Evolutionary conservation across 2,113 vertebrate genomes (phyloP), one percentile per base, ranked within the genome.

Genomic region (Cryptotis parvus): DNA sequence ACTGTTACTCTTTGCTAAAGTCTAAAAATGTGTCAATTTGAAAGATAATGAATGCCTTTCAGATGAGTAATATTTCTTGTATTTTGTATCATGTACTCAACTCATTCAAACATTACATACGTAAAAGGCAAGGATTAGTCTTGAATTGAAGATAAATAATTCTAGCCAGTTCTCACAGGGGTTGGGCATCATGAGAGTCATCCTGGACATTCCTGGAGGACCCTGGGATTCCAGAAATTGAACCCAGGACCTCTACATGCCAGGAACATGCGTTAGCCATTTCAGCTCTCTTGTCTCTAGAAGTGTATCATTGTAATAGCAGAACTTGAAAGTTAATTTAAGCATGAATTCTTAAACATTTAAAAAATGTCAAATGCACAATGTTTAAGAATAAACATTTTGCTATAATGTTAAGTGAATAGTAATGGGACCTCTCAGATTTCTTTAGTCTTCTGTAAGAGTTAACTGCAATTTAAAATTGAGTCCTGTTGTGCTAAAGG

Each of bases 311-410:
- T 89, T 77, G 20, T 27, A 69, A 65, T 52, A 80, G 10, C 45
- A 61, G 73, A 66, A 63, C 52, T 79, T 81, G 29, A 52, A 87
- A 82, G 27, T 58, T 58, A 6, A 78, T 81, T 74, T 93, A 78
- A 90, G 39, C 22, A 90, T 27, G 24, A 41, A 89, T 84, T 91
- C 31, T 33, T 35, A 85, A 82, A 33, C 75, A 41, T 41, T 37
- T 84, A 29, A 74, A 77, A 55, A 89, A 93, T 55, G 33, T 79
- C 18, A 55, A 20, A 72, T 87, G 8, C 80, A 70, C 4, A 41
- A 0, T 94, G 22, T 94, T 94, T 92, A 92, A 69, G 87, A 94
- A 39, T 87, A 66, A 90, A 86, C 12, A 26, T 35, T 92, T 39
- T 4, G 73, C 20, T 78, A 24, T 15, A 41, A 1, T 90, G 52